Evolutionary conservation across 2,888 invertebrate species (phyloP).

Genomic region (Zaprionus lineosus): DNA sequence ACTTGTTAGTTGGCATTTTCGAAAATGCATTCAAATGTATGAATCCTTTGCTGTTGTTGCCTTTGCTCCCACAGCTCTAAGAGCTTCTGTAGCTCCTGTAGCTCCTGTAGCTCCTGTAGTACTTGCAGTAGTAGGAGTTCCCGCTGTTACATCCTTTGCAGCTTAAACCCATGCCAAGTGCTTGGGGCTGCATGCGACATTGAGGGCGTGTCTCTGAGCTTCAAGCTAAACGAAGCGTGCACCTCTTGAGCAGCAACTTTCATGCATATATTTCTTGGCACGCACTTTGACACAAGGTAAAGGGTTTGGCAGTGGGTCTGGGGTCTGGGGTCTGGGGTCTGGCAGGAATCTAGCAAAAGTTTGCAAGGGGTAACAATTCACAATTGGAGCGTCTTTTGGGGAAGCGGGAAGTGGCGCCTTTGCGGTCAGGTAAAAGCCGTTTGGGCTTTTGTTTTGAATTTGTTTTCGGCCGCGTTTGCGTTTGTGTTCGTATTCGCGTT

Average conservation of each 20-base stretch:
- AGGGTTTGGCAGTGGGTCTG: too few species aligned
- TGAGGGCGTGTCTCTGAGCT: slow-evolving; percentile 46
- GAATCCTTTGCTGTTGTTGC: slow-evolving; percentile 10
- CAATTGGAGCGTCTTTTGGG: neutral
- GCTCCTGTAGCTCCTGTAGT: too few species aligned
- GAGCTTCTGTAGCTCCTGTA: neutral
- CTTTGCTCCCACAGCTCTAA: neutral
- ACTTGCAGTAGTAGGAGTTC: too few species aligned
- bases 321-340: too few species aligned
- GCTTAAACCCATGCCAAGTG: slow-evolving; percentile 5
- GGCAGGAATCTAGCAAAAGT: neutral
- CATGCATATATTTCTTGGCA: slow-evolving; percentile 62
- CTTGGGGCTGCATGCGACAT: slow-evolving; percentile 29
- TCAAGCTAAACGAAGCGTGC: slow-evolving; percentile 46
- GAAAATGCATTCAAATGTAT: slow-evolving; percentile 57
- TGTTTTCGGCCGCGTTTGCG: slow-evolving; percentile 9
- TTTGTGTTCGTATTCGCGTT: slow-evolving; percentile 22
- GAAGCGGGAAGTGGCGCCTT: slow-evolving; percentile 25
- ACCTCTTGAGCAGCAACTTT: slow-evolving; percentile 35
- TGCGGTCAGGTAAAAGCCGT: slow-evolving; percentile 67
- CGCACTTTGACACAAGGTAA: slow-evolving; percentile 52
- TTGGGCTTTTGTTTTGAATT: slow-evolving; percentile 57
- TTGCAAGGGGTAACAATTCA: neutral
- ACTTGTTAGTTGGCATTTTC: slow-evolving; percentile 51
- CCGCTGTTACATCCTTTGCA: neutral